Evolutionary conservation across 2,797 vertebrate species (phyloP).

Genomic region (Anabacerthia variegaticeps): DNA sequence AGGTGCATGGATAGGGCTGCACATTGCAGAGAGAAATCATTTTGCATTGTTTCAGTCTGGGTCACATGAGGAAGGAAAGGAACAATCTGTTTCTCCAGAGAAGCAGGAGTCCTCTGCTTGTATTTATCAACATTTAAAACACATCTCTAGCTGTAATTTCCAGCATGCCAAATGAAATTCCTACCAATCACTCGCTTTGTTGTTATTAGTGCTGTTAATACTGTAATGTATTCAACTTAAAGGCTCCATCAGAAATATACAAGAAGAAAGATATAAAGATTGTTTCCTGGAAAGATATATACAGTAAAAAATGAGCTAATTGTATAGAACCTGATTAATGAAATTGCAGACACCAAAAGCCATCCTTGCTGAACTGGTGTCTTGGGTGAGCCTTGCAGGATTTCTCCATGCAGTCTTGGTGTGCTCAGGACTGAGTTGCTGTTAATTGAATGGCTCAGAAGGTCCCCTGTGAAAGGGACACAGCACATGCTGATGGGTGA

Average conservation of each 20-base stretch:
- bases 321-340: neutral
- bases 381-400: neutral
- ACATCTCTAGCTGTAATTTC: neutral
- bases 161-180: conserved; percentile 4
- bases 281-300: neutral
- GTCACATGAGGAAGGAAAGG: neutral
- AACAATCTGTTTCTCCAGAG: neutral
- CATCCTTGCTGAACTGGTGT: neutral
- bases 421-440: neutral
- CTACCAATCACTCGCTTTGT: conserved; percentile 13
- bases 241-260: neutral
- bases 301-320: neutral
- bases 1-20: neutral
- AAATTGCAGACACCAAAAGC: neutral
- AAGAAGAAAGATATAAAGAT: neutral
- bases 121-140: conserved; percentile 36
- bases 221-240: conserved; percentile 14
- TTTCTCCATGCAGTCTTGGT: fast-evolving
- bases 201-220: conserved; percentile 25
- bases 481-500: no score
- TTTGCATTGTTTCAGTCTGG: neutral
- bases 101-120: neutral
- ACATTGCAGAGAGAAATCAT: neutral
- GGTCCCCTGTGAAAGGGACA: no score
- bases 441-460: fast-evolving